Conservation (phyloP, 2,797 vertebrate genomes). For the Micromesistius poutassou region DNA sequence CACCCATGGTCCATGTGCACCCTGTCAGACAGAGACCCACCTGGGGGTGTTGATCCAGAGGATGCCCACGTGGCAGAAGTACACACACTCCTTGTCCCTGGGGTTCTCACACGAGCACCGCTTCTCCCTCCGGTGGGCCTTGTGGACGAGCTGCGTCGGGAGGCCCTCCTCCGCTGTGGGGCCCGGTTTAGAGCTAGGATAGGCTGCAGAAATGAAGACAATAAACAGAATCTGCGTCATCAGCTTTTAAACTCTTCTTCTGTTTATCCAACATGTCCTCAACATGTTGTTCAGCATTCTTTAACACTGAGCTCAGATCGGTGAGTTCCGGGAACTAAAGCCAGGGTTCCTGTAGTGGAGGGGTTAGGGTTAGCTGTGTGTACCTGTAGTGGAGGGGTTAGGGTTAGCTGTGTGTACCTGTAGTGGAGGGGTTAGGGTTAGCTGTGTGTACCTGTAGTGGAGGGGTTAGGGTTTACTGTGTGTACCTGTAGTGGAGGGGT, state of each 20-base stretch:
- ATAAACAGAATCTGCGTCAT: background rate
- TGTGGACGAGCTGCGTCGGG: slow-evolving; percentile 35
- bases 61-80: slow-evolving; percentile 81
- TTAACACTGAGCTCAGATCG: background rate
- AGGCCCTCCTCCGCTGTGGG: slow-evolving; percentile 36
- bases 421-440: too few species aligned
- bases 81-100: slow-evolving; percentile 79
- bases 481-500: too few species aligned
- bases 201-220: background rate
- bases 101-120: slow-evolving; percentile 80
- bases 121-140: slow-evolving; percentile 58
- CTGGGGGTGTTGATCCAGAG: slow-evolving; percentile 79
- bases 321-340: too few species aligned
- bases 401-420: too few species aligned
- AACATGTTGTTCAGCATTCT: background rate
- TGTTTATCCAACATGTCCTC: background rate
- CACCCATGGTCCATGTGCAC: too few species aligned
- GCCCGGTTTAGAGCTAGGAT: slow-evolving; percentile 7
- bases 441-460: too few species aligned
- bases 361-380: too few species aligned
- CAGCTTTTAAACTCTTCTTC: background rate
- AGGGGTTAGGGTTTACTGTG: too few species aligned
- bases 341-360: too few species aligned
- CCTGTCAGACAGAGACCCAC: slow-evolving; percentile 48
- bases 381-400: too few species aligned